Evolutionary conservation across 2,797 vertebrate species (phyloP).

Genomic region (Phataginus tricuspis): DNA sequence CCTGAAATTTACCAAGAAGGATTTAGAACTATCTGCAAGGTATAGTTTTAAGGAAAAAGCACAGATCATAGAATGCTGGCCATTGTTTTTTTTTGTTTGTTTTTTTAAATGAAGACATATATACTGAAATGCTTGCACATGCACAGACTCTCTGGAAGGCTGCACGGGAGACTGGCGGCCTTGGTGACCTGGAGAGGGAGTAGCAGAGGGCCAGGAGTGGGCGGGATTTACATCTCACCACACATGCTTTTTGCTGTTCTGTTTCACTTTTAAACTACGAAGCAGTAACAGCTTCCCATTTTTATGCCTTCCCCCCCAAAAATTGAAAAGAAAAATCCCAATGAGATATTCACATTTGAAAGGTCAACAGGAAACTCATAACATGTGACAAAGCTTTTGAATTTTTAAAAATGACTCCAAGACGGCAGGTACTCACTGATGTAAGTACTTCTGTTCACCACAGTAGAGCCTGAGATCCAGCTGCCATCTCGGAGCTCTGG

Average conservation of each 20-base stretch:
- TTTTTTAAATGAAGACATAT: not conserved
- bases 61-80: not conserved
- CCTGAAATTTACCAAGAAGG: not conserved
- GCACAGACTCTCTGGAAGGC: not conserved
- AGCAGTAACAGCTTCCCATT: not conserved
- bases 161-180: accelerated
- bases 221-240: accelerated
- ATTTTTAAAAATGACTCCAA: not conserved
- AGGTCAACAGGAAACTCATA: not conserved
- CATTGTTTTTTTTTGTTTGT: not conserved
- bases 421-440: accelerated
- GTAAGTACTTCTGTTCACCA: too few relatives aligned
- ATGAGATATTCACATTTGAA: not conserved
- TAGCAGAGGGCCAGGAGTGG: too few relatives aligned
- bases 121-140: accelerated
- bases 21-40: not conserved
- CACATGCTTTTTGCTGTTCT: not conserved
- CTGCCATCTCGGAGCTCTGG: too few relatives aligned
- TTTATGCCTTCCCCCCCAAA: not conserved
- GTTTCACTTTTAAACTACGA: not conserved
- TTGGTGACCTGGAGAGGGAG: not conserved
- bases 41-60: not conserved
- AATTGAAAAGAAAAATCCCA: not conserved
- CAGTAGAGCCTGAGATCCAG: not conserved
- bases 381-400: not conserved